Conservation (phyloP, 2,113 vertebrate species). For the Struthidea cinerea region DNA sequence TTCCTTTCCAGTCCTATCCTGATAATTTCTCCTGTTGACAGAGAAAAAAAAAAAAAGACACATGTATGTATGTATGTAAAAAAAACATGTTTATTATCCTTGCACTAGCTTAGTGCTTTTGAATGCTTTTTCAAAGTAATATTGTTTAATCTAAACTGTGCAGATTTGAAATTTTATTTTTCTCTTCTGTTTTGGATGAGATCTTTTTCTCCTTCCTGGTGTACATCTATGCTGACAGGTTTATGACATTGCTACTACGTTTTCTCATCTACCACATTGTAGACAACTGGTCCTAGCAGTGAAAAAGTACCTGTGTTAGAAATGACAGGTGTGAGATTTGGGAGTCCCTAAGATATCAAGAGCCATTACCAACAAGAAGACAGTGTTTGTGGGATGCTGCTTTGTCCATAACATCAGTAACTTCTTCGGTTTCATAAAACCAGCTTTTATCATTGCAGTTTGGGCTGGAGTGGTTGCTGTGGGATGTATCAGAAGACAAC, state of each 20-base stretch:
- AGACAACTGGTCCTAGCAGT: not conserved
- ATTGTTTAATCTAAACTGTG: not conserved
- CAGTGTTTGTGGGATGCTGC: not conserved
- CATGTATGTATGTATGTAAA: fast-evolving
- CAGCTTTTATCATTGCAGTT: not conserved
- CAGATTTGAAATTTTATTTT: not conserved
- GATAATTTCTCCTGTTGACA: not conserved
- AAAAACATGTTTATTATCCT: not conserved
- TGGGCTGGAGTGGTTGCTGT: not conserved
- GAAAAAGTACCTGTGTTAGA: not conserved
- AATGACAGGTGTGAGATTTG: not conserved
- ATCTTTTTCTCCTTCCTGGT: not conserved
- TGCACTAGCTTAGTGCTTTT: not conserved
- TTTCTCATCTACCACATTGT: not conserved
- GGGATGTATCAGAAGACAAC: not conserved
- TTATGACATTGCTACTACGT: not conserved
- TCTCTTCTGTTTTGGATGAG: not conserved
- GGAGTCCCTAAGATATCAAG: not conserved
- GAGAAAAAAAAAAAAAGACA: not conserved
- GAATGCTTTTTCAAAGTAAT: not conserved
- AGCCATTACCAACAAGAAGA: not conserved
- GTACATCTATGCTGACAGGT: not conserved
- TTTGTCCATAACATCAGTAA: not conserved
- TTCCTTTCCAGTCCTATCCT: not conserved
- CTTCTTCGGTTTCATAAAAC: not conserved